phyloP scores from a whole-genome alignment of 2,888 invertebrate genomes.

The Tanytarsus gracilentus region DNA sequence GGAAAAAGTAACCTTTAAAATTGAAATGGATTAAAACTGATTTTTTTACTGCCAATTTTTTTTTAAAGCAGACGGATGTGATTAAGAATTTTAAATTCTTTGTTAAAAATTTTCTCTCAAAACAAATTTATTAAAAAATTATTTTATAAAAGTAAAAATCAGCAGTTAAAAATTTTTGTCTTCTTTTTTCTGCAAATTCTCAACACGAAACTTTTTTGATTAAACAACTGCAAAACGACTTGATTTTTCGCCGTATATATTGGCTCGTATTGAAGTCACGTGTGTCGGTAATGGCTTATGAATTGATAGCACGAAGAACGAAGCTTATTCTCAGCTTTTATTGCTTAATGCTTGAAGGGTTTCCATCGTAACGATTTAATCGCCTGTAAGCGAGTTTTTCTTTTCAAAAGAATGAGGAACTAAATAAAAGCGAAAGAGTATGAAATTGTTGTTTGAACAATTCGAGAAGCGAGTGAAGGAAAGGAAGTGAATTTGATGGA shows the following conservation, averaged over 20 bases:
- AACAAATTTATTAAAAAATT: background rate
- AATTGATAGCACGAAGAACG: background rate
- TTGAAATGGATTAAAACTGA: slow-evolving; percentile 9
- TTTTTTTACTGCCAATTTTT: slow-evolving; percentile 9
- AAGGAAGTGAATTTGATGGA: too few species aligned
- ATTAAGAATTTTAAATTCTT: too few species aligned
- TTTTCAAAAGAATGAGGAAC: too few species aligned
- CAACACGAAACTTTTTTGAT: slow-evolving; percentile 2
- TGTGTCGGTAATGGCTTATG: slow-evolving; percentile 3
- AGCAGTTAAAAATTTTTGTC: too few species aligned
- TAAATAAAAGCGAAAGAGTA: too few species aligned
- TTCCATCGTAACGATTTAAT: too few species aligned
- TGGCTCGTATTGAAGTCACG: slow-evolving; percentile 1
- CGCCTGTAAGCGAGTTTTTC: too few species aligned
- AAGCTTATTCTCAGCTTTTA: too few species aligned
- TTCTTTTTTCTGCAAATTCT: slow-evolving; percentile 3
- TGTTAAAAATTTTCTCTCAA: background rate
- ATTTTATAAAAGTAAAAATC: background rate
- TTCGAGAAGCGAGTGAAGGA: too few species aligned
- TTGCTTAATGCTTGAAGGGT: too few species aligned
- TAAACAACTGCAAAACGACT: background rate
- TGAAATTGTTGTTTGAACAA: too few species aligned
- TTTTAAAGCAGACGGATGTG: too few species aligned
- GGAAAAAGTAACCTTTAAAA: background rate
- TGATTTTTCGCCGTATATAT: background rate